Conservation (phyloP, 2,113 vertebrate species). For the Atherinomorus stipes region DNA sequence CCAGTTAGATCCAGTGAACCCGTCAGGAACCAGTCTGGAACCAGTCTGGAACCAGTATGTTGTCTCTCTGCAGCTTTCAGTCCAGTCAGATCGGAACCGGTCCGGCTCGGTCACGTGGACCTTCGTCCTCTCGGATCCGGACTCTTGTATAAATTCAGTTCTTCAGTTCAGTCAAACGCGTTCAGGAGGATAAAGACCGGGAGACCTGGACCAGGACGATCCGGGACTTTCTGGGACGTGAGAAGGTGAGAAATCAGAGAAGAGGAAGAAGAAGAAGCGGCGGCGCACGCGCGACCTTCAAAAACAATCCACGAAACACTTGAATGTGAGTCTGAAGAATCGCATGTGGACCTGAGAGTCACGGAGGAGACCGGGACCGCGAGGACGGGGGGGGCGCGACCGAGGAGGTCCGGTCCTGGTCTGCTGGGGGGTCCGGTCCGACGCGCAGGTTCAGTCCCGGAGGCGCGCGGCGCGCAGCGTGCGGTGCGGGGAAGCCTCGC, state of each 20-base stretch:
- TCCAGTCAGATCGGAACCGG: too few relatives aligned
- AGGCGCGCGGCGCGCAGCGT: constrained; percentile 13
- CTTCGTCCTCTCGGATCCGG: not conserved
- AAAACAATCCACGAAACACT: constrained; percentile 91
- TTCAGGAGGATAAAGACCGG: too few relatives aligned
- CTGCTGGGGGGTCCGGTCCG: not conserved
- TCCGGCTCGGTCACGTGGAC: too few relatives aligned
- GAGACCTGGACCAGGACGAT: too few relatives aligned
- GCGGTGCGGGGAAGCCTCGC: not conserved
- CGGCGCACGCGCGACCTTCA: constrained; percentile 82
- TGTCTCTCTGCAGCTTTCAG: too few relatives aligned
- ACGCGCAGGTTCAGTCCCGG: constrained; percentile 38
- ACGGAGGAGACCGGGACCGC: constrained; percentile 57
- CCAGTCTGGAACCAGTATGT: not conserved
- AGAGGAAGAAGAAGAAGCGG: constrained; percentile 35
- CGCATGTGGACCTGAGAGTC: constrained; percentile 80
- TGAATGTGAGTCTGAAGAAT: constrained; percentile 91
- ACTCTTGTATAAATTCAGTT: not conserved
- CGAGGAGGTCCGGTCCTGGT: too few relatives aligned
- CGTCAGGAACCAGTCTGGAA: not conserved
- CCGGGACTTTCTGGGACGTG: constrained; percentile 2
- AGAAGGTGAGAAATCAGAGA: constrained; percentile 5
- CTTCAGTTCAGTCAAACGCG: not conserved
- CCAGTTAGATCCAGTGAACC: not conserved
- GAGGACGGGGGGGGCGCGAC: constrained; percentile 6